Base-by-base conservation (phyloP, 2,113 vertebrate genomes). In the Parus major region DNA sequence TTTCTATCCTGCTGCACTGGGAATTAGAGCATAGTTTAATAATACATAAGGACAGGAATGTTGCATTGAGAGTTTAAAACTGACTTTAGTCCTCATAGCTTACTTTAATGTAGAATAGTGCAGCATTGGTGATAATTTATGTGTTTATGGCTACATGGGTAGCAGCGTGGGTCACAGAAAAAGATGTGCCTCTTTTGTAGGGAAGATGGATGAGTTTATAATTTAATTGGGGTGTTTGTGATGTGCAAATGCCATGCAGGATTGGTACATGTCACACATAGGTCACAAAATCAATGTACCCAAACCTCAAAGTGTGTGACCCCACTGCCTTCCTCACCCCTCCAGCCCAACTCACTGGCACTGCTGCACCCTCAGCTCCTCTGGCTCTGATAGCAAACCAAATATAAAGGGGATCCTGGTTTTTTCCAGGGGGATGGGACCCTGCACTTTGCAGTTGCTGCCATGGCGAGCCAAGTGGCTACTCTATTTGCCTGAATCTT, bases 231-330 rank as follows among this genome's bases (percentile, higher is more conserved):
- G 28, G 3, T 72, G 65, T n/a, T 80, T 35, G 18, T 17, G 53
- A 39, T 23, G 25, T 47, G 31, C 20, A 60, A 69, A 31, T 53
- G 72, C 44, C 46, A 19, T 23, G 35, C 16, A 65, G 63, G 59
- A 19, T 24, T 35, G 42, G 25, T 36, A 29, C 12, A 7, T 19
- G 24, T 64, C 61, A 57, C 27, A 35, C 9, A 9, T 1, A 3
- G 13, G 8, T 59, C 35, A 55, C 50, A 33, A 29, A 15, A 60
- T 59, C 68, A 33, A 19, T 3, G 44, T 64, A 16, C n/a, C 36
- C 1, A 1, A 49, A 21, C 4, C 7, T 5, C 13, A 42, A 9
- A 11, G 3, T 4, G 12, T 27, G 44, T 49, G 39, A 47, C 10
- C 39, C 33, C 1, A 1, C 16, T 49, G 42, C 46, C 20, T 39